Conservation (phyloP, 2,113 vertebrate species). For the Sinocyclocheilus anophthalmus region DNA sequence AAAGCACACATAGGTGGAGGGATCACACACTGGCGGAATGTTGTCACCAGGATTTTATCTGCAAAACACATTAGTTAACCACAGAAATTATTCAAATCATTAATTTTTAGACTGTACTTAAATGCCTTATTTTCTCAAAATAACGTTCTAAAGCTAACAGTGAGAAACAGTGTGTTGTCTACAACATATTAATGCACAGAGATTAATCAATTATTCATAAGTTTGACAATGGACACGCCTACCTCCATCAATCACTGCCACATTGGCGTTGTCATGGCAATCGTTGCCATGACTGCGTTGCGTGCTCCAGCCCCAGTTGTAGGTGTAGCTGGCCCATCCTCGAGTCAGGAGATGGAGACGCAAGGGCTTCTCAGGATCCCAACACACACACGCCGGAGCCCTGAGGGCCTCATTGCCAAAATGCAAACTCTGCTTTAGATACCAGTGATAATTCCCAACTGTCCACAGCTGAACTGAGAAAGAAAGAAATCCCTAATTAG, state of each 20-base stretch:
- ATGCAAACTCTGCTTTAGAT: conserved; percentile 91
- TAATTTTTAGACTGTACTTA: neutral
- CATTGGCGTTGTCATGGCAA: conserved; percentile 75
- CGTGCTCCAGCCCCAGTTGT: conserved; percentile 90
- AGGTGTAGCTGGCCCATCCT: conserved; percentile 82
- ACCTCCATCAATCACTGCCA: conserved; percentile 96
- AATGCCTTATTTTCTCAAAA: neutral
- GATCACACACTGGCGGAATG: conserved; percentile 84
- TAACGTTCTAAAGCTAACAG: neutral
- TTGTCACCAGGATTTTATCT: conserved; percentile 89
- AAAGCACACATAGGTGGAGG: conserved; percentile 92
- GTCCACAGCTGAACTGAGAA: conserved; percentile 91
- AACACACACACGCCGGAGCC: conserved; percentile 79
- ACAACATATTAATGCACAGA: neutral
- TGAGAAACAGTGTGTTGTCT: neutral
- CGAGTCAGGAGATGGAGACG: conserved; percentile 81
- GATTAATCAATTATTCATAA: neutral
- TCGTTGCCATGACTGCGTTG: conserved; percentile 77
- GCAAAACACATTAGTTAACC: conserved; percentile 22
- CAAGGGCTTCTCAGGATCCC: conserved; percentile 82
- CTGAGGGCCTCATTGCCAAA: conserved; percentile 75
- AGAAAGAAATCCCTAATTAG: neutral
- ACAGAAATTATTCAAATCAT: neutral
- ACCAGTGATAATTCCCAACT: conserved; percentile 95
- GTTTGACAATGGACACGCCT: conserved; percentile 47